phyloP scores from a whole-genome alignment of 2,888 invertebrate species.

The Pseudolycoriella hygida region DNA sequence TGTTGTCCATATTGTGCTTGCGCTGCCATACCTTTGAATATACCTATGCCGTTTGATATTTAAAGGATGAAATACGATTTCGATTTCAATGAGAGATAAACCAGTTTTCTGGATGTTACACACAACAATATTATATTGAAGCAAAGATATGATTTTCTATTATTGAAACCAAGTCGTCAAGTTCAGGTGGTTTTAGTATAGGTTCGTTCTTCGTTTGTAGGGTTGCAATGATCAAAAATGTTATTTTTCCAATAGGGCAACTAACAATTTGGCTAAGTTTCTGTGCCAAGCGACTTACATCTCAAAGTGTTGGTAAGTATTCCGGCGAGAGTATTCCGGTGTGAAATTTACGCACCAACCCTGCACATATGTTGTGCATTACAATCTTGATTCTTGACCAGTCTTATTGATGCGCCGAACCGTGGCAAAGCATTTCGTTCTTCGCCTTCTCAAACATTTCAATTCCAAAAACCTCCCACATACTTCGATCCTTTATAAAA shows the following conservation, averaged over 20 bases:
- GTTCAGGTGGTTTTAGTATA: not conserved
- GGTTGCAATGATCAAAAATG: not conserved
- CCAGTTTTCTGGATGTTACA: not conserved
- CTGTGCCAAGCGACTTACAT: too few relatives aligned
- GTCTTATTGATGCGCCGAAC: constrained; percentile 1
- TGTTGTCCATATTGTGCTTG: too few relatives aligned
- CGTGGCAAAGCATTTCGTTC: constrained; percentile 1
- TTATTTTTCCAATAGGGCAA: not conserved
- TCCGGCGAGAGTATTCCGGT: too few relatives aligned
- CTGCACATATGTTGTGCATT: not conserved
- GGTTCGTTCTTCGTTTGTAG: not conserved
- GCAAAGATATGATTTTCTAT: constrained; percentile 1
- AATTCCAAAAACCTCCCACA: not conserved
- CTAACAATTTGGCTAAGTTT: not conserved
- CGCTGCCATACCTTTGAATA: too few relatives aligned
- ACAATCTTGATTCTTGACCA: constrained; percentile 1
- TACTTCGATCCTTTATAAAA: not conserved
- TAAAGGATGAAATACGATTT: not conserved
- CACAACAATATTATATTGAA: not conserved
- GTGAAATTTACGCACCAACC: not conserved
- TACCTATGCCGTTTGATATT: too few relatives aligned
- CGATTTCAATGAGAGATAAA: constrained; percentile 1
- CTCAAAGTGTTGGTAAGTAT: too few relatives aligned
- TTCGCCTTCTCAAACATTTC: constrained; percentile 1
- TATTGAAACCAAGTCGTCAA: not conserved